These are phyloP conservation scores for Conus canariensis DNA, from an alignment of 2,888 invertebrate species.

Conservation along the genomic window DNA sequence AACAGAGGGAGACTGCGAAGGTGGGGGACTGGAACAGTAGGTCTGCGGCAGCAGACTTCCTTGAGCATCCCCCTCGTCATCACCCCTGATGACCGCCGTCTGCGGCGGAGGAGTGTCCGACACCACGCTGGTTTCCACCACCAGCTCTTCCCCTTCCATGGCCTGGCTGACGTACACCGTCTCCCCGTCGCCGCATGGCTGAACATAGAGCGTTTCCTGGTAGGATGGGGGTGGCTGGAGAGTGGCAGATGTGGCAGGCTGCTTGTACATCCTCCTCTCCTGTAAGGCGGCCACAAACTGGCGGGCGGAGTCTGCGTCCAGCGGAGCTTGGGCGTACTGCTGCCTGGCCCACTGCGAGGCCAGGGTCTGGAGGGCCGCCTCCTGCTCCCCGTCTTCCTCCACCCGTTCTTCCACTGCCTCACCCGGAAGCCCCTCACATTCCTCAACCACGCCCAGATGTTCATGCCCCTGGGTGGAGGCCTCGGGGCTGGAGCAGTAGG, in stretches of 20 bases:
- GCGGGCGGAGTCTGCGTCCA: not conserved
- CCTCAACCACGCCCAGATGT: not conserved
- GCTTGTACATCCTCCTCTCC: conserved; percentile 26
- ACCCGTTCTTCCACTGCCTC: not conserved
- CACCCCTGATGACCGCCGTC: not conserved
- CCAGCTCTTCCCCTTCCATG: conserved; percentile 3
- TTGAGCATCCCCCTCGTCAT: not conserved
- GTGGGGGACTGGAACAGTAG: conserved; percentile 32
- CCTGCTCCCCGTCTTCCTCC: not conserved
- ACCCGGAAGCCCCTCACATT: not conserved
- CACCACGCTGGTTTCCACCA: conserved; percentile 21
- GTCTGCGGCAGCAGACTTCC: conserved; percentile 41
- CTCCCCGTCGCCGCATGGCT: not conserved
- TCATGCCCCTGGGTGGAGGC: not conserved
- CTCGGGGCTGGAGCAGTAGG: conserved; percentile 32
- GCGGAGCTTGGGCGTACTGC: conserved; percentile 23
- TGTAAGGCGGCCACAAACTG: conserved; percentile 27
- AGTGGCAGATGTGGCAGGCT: not conserved
- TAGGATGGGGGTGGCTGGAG: not conserved
- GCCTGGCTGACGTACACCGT: not conserved
- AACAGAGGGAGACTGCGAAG: conserved; percentile 8
- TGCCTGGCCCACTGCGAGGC: conserved; percentile 25
- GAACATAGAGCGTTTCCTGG: conserved; percentile 18
- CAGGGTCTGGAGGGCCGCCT: not conserved
- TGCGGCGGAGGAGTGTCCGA: not conserved